phyloP scores from a whole-genome alignment of 1,140 invertebrate species.

The Lethocerus indicus region DNA sequence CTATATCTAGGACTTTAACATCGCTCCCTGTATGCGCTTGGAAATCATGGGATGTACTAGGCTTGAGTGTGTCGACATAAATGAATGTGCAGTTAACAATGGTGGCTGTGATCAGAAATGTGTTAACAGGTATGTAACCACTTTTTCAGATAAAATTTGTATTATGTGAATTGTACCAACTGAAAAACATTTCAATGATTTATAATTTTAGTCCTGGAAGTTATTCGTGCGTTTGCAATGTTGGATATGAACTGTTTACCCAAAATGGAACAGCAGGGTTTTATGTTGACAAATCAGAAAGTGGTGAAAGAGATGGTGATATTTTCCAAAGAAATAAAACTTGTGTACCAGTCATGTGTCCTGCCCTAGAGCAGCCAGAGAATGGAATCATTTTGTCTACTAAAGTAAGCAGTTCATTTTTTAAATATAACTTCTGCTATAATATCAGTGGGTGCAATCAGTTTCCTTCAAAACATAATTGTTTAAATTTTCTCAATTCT shows the following conservation, averaged over 20 bases:
- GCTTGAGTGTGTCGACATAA: constrained; percentile 79
- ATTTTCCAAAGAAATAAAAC: constrained; percentile 85
- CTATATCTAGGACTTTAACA: constrained; percentile 48
- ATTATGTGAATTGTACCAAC: not conserved
- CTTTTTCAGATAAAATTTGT: not conserved
- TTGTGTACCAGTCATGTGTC: constrained; percentile 85
- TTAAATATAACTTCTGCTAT: no score
- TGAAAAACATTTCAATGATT: not conserved
- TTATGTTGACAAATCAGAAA: constrained; percentile 61
- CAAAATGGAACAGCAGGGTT: constrained; percentile 86
- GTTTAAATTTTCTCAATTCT: no score
- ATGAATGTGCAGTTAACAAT: constrained; percentile 78
- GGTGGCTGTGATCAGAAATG: constrained; percentile 91
- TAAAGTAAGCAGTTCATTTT: constrained; percentile 33
- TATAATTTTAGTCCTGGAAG: constrained; percentile 36
- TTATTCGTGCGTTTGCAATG: constrained; percentile 76
- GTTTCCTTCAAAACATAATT: no score
- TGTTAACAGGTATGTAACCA: constrained; percentile 47
- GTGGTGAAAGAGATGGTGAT: constrained; percentile 73
- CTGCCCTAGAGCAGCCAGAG: constrained; percentile 56
- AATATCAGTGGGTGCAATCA: no score
- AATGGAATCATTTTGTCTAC: constrained; percentile 80
- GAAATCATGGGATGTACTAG: constrained; percentile 88
- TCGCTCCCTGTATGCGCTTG: constrained; percentile 74
- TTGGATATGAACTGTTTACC: constrained; percentile 81